phyloP scores from a whole-genome alignment of 2,888 invertebrate species.

The Tetragonisca angustula region DNA sequence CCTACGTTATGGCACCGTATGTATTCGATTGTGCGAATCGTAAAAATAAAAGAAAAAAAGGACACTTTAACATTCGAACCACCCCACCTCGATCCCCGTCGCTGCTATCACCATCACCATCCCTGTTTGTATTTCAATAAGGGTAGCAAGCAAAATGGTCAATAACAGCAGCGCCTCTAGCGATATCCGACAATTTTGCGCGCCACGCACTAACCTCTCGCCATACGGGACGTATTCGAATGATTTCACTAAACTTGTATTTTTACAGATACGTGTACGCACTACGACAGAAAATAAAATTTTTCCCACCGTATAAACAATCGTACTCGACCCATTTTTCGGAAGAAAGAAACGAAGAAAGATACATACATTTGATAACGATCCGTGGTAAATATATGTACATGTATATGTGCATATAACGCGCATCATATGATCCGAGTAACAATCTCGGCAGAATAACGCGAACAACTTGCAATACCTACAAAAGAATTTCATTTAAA shows the following conservation, averaged over 20 bases:
- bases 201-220: constrained; percentile 28
- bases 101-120: constrained; percentile 58
- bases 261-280: not conserved
- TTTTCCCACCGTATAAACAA: not conserved
- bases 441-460: too few relatives aligned
- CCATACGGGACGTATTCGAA: not conserved
- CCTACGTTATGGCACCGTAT: not conserved
- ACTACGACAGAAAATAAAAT: not conserved
- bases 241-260: not conserved
- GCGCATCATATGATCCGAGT: not conserved
- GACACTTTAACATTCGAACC: not conserved
- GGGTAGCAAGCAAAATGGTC: constrained; percentile 65
- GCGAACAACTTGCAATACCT: too few relatives aligned
- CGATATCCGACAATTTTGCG: constrained; percentile 26
- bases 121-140: constrained; percentile 70
- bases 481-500: too few relatives aligned
- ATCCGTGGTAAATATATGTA: not conserved
- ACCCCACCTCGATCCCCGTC: too few relatives aligned
- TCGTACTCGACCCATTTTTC: not conserved
- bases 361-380: not conserved
- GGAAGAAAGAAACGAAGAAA: not conserved
- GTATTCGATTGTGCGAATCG: not conserved
- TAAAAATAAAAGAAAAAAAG: not conserved
- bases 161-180: constrained; percentile 59
- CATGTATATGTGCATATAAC: not conserved